phyloP scores from a whole-genome alignment of 2,113 vertebrate genomes.

The Himantopus leucocephalus region DNA sequence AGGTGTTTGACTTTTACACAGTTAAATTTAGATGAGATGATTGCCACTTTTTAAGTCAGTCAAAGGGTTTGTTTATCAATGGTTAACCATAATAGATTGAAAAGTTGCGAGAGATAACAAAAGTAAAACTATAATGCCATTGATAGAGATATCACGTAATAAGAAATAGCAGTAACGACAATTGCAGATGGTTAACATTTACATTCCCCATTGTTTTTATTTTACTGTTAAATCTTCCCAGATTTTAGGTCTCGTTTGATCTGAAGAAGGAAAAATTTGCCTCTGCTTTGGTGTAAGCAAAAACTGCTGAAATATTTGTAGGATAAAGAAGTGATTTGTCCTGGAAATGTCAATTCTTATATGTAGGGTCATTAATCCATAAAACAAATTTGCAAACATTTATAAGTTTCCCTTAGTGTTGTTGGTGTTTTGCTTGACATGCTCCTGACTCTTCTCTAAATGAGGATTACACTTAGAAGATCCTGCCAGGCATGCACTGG shows the following conservation, averaged over 20 bases:
- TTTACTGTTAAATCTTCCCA: conserved; percentile 79
- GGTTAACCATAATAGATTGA: conserved; percentile 69
- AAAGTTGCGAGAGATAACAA: conserved; percentile 63
- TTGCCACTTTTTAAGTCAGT: conserved; percentile 63
- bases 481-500: not conserved
- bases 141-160: conserved; percentile 65
- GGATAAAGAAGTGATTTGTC: conserved; percentile 66
- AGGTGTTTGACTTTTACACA: conserved; percentile 70
- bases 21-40: conserved; percentile 66
- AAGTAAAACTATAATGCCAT: conserved; percentile 32
- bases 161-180: conserved; percentile 66
- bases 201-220: conserved; percentile 72
- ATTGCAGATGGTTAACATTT: conserved; percentile 79
- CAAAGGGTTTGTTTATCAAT: conserved; percentile 74
- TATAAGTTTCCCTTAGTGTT: conserved; percentile 20
- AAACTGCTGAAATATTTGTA: conserved; percentile 69
- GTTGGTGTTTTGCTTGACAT: conserved; percentile 9
- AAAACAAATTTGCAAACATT: conserved; percentile 23
- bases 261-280: conserved; percentile 69
- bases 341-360: conserved; percentile 62
- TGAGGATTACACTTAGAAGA: not conserved
- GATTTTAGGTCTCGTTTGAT: conserved; percentile 76
- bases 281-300: conserved; percentile 58
- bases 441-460: not conserved
- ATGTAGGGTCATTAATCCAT: conserved; percentile 65